Evolutionary conservation across 2,113 vertebrate genomes (phyloP).

Genomic region (Apeltes quadracus): DNA sequence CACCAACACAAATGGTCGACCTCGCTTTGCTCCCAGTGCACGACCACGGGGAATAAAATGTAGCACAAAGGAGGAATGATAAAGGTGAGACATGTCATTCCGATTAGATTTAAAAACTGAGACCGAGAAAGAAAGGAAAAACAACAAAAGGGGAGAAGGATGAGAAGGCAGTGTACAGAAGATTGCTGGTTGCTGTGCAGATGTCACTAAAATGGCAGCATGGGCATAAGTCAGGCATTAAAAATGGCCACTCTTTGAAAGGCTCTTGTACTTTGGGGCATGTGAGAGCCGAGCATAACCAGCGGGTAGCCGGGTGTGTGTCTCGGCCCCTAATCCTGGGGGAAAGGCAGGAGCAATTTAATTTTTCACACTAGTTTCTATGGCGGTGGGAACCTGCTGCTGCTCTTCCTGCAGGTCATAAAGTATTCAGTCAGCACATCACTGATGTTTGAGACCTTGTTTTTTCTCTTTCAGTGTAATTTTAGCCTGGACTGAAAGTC

Average conservation of each 20-base stretch:
- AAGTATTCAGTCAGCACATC: constrained; percentile 54
- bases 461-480: constrained; percentile 39
- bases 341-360: constrained; percentile 65
- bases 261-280: constrained; percentile 53
- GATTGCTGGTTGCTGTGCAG: constrained; percentile 77
- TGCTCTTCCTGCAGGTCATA: constrained; percentile 58
- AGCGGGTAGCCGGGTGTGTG: constrained; percentile 64
- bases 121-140: constrained; percentile 7
- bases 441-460: constrained; percentile 47
- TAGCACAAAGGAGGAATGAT: constrained; percentile 66
- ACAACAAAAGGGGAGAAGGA: constrained; percentile 1
- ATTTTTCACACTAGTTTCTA: constrained; percentile 77
- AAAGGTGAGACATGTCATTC: constrained; percentile 79
- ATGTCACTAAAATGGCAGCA: constrained; percentile 77
- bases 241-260: constrained; percentile 72
- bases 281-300: constrained; percentile 43
- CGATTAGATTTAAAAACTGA: constrained; percentile 68
- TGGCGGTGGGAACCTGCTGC: constrained; percentile 71
- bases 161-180: constrained; percentile 48
- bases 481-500: constrained; percentile 32
- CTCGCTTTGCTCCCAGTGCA: constrained; percentile 71
- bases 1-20: constrained; percentile 82
- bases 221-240: constrained; percentile 79
- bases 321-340: constrained; percentile 70
- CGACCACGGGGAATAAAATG: constrained; percentile 48